These are phyloP conservation scores for Heliconius charithonia DNA, from an alignment of 2,888 invertebrate species.

Conservation along the genomic window DNA sequence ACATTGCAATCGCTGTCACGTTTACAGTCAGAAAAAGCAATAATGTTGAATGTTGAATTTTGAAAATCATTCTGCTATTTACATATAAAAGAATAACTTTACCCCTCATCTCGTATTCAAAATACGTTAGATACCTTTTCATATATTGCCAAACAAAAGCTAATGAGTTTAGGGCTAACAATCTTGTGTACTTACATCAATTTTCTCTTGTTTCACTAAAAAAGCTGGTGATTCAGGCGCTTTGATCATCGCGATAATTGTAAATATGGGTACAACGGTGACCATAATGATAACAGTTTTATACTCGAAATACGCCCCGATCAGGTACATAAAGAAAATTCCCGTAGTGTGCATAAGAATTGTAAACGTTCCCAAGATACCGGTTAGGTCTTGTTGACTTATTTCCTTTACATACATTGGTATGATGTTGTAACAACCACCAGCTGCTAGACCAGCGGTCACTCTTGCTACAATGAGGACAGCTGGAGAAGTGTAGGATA, in stretches of 20 bases:
- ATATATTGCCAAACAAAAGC: too few species aligned
- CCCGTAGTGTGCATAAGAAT: conserved; percentile 60
- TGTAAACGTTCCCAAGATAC: conserved; percentile 56
- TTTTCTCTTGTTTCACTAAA: conserved; percentile 61
- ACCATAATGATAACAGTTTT: conserved; percentile 58
- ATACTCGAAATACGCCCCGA: conserved; percentile 64
- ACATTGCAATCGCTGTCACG: too few species aligned
- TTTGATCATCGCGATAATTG: conserved; percentile 55
- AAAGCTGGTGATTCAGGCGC: conserved; percentile 70
- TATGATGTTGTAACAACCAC: conserved; percentile 59
- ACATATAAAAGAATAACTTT: too few species aligned
- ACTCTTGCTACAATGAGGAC: conserved; percentile 57
- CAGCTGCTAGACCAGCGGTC: conserved; percentile 57
- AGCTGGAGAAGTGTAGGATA: conserved; percentile 54
- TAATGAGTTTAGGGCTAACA: too few species aligned
- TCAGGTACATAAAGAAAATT: conserved; percentile 57
- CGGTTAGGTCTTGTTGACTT: conserved; percentile 61
- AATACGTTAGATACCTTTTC: too few species aligned
- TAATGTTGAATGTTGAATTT: too few species aligned
- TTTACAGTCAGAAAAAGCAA: too few species aligned
- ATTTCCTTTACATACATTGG: conserved; percentile 68
- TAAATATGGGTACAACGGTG: conserved; percentile 54
- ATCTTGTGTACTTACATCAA: conserved; percentile 55
- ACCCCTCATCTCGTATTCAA: too few species aligned
- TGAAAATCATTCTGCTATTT: too few species aligned